Evolutionary conservation across 2,888 invertebrate species (phyloP), one percentile per base, ranked within the genome.

Genomic region (Hirtodrosophila duncani): DNA sequence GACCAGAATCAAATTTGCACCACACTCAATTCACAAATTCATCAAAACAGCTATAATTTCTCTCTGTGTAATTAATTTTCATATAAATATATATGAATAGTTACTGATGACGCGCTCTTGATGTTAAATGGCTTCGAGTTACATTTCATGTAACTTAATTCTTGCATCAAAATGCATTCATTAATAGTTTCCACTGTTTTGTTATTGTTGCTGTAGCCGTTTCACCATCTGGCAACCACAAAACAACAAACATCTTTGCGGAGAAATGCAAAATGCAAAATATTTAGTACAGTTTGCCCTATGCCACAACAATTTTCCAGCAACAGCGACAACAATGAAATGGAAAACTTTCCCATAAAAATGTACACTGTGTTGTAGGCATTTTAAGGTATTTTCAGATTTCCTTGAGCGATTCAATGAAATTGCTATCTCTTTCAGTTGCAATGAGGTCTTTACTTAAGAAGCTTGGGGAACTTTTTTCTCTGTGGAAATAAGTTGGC

Each of bases 161-260:
- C 81, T 80, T 67, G 83, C 81, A 83, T 83, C 78, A 82, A 82
- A 83, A 66, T 82, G 69, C 67, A 78, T 81, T 71, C 72, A 78
- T 83, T 81, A 82, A 78, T 63, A 60, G 65, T 60, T 63, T n/a
- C n/a, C n/a, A 33, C 46, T 43, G 52, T 51, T 43, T 24, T 30
- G 13, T 13, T 33, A 9, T 37, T 45, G 26, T 39, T 33, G 30
- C 13, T 52, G 26, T 16, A 44, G 10, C 18, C 27, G 20, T 38
- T 38, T 33, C 27, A 37, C 57, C 67, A 52, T 43, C 36, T 23
- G 37, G 17, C 9, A 30, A 43, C 56, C 57, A 37, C 42, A 38
- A 48, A 41, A 27, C 10, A 17, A 26, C 9, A 46, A 39, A 45
- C 8, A 20, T 44, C 41, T 41, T 23, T 24, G 30, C 45, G 46